A percentile compares a stretch with the other conserved stretches of the same genome.
These are phyloP conservation scores for Aricia artaxerxes DNA, from an alignment of 2,888 invertebrate genomes.

Conservation along the genomic window DNA sequence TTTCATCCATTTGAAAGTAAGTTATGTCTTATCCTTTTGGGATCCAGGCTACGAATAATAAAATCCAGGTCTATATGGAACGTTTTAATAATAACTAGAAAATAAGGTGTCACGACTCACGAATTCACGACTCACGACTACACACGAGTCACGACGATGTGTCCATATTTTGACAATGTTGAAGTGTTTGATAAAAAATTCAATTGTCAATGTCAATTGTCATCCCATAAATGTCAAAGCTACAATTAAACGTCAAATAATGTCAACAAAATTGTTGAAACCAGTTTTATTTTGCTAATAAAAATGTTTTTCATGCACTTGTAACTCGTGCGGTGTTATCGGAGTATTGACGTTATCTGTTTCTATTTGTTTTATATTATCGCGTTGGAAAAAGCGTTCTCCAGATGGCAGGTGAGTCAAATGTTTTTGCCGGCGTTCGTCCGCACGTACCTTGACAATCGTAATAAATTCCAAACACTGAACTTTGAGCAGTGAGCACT, in stretches of 20 bases:
- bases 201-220: slow-evolving; percentile 3
- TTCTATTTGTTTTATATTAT: not conserved
- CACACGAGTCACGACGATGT: too few relatives aligned
- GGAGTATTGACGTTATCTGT: not conserved
- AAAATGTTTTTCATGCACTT: slow-evolving; percentile 1
- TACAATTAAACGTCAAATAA: not conserved
- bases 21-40: too few relatives aligned
- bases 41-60: too few relatives aligned
- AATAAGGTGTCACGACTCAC: too few relatives aligned
- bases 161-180: too few relatives aligned
- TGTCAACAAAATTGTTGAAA: not conserved
- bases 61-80: too few relatives aligned
- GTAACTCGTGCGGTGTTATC: slow-evolving; percentile 1
- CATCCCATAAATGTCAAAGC: not conserved
- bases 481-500: slow-evolving; percentile 19
- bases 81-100: too few relatives aligned
- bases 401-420: slow-evolving; percentile 27
- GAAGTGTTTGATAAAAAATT: too few relatives aligned
- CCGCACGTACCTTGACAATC: not conserved
- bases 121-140: too few relatives aligned
- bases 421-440: not conserved
- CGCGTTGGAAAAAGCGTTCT: not conserved
- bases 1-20: too few relatives aligned
- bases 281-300: not conserved
- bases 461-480: not conserved